Conservation (phyloP, 1,140 invertebrate genomes). For the Nebria ingens region DNA sequence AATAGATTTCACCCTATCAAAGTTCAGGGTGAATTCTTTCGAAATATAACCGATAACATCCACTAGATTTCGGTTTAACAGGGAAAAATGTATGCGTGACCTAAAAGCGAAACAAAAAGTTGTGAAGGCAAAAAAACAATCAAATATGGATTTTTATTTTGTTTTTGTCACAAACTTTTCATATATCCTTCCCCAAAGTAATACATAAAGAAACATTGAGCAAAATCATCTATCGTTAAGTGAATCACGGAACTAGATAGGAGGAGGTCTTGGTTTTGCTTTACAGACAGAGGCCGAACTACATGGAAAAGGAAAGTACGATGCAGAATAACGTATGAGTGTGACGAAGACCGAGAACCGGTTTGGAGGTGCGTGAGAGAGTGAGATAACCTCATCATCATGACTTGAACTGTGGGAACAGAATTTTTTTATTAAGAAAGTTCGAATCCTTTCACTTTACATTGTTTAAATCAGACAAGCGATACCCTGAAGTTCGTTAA, state of each 20-base stretch:
- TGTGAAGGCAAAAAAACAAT: neutral
- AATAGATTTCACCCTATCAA: neutral
- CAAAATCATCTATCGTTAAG: neutral
- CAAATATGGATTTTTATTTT: neutral
- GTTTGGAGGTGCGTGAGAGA: neutral
- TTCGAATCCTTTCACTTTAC: slow-evolving; percentile 5
- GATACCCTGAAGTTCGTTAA: no score
- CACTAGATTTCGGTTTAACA: neutral
- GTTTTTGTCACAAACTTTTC: neutral
- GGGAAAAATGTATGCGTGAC: neutral
- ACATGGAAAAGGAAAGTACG: neutral
- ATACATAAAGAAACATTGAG: slow-evolving; percentile 5
- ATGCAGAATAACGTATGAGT: neutral
- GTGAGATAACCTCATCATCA: neutral
- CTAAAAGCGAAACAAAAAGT: neutral
- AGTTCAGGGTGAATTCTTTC: neutral
- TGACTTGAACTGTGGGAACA: slow-evolving; percentile 2
- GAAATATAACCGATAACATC: neutral
- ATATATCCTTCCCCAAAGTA: neutral
- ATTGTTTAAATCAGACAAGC: neutral
- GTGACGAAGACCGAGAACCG: neutral
- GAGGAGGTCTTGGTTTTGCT: neutral
- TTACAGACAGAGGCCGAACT: neutral
- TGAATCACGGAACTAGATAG: slow-evolving; percentile 5
- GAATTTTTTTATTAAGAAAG: slow-evolving; percentile 7